phyloP scores from a whole-genome alignment of 2,797 vertebrate genomes.

The Danio tinwini region DNA sequence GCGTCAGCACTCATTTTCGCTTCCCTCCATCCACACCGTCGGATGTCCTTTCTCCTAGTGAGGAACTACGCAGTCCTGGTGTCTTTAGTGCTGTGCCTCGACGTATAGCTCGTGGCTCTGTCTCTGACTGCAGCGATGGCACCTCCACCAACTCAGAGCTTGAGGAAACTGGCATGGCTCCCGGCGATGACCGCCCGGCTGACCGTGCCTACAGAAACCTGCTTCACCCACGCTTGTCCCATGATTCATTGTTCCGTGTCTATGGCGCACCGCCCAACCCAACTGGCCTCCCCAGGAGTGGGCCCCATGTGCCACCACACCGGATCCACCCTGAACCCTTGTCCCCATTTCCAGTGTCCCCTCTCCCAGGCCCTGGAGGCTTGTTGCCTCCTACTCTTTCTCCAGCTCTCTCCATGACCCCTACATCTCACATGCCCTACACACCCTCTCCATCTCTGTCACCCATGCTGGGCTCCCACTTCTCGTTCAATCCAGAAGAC shows the following conservation, averaged over 20 bases:
- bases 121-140: conserved; percentile 93
- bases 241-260: conserved; percentile 87
- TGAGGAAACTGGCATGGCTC: conserved; percentile 80
- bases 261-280: conserved; percentile 76
- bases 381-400: conserved; percentile 85
- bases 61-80: conserved; percentile 82
- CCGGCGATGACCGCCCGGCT: conserved; percentile 70
- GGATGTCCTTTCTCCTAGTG: conserved; percentile 87
- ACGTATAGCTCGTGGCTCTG: conserved; percentile 87
- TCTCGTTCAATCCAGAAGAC: conserved; percentile 94
- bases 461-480: conserved; percentile 89
- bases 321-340: conserved; percentile 78
- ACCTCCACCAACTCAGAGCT: conserved; percentile 89
- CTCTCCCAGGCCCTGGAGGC: conserved; percentile 77
- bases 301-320: conserved; percentile 56
- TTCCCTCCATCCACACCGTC: conserved; percentile 90
- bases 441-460: conserved; percentile 89
- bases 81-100: conserved; percentile 85
- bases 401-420: conserved; percentile 89
- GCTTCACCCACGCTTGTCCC: conserved; percentile 80
- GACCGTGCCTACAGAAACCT: conserved; percentile 75
- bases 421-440: conserved; percentile 86
- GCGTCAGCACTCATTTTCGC: conserved; percentile 84
- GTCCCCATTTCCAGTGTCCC: conserved; percentile 85
- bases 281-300: conserved; percentile 67